Base-by-base conservation (phyloP, 2,888 invertebrate species). In the Antitype chi region DNA sequence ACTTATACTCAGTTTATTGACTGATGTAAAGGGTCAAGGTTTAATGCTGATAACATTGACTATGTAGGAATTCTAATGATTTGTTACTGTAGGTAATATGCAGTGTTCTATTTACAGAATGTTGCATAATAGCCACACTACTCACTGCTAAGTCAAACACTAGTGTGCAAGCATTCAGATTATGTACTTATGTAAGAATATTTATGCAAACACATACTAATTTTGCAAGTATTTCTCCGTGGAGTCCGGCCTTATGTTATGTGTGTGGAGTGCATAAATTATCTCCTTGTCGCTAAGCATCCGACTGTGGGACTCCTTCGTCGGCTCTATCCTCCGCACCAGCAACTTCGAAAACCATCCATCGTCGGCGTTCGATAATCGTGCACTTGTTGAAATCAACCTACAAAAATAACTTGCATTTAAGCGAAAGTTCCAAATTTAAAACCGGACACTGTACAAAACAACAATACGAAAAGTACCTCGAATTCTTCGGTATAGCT, bases 251-350 rank as follows among this genome's bases (percentile, higher is more conserved):
- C 98, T 98, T 87, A 99, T 98, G 94, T 99, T 99, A 95, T 99
- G 99, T 83, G 99, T 99, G 93, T 99, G 99, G 79, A 99, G 97
- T 84, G 99, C 99, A 95, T 99, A 99, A 90, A 99, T 98, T 77
- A 98, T 97, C 95, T 99, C 99, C 95, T 99, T 99, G 95, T 99
- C 99, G 90, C 99, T 99, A 68, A 99, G 97, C 98, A 99, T 98
- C 85, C 99, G 98, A 91, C 99, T 99, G 95, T 99, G 99, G 6
- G 99, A 98, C 93, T 99, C 99, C 94, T 99, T 99, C 3, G 99
- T 99, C 9, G 99, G 99, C 93, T 99, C 99, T 92, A 99, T 99
- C 94, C 98, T 98, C 82, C 99, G 97, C 63, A 99, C 99, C 90
- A 99, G 96, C 84, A 99, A 96, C 94, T 99, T 99, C 87, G 98